A percentile compares a stretch with the other conserved stretches of the same genome.
Evolutionary conservation across 2,113 vertebrate species (phyloP).

Genomic region (Scopus umbretta): DNA sequence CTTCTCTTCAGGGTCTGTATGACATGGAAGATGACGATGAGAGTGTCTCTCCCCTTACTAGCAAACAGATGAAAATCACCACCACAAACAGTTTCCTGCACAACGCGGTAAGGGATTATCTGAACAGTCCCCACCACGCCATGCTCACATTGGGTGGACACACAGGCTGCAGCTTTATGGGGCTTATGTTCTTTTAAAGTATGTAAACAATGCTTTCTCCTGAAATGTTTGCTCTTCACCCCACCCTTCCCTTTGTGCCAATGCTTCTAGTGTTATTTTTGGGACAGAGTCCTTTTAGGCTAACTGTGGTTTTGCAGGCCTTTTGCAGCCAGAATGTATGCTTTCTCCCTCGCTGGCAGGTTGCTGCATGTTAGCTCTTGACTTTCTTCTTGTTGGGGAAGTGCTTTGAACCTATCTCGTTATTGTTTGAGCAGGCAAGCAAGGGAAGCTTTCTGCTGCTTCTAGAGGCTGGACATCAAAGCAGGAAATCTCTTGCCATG

Average conservation of each 20-base stretch:
- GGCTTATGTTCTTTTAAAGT: neutral
- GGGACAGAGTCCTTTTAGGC: neutral
- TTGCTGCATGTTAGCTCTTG: neutral
- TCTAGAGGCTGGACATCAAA: neutral
- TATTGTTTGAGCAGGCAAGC: neutral
- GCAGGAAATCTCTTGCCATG: neutral
- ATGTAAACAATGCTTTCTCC: neutral
- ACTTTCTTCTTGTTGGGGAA: neutral
- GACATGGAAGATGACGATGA: slow-evolving; percentile 77
- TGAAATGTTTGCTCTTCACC: neutral
- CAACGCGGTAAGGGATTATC: slow-evolving; percentile 73
- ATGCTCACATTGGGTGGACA: neutral
- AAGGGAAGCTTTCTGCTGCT: neutral
- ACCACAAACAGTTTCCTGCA: slow-evolving; percentile 77
- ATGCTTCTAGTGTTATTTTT: neutral
- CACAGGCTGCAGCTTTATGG: neutral
- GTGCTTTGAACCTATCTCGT: neutral
- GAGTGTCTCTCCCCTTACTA: slow-evolving; percentile 57
- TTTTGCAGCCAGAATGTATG: neutral
- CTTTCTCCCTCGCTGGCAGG: neutral
- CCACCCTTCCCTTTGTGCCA: neutral
- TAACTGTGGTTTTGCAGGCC: neutral
- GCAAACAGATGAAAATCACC: slow-evolving; percentile 88
- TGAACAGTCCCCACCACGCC: neutral
- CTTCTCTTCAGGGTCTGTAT: slow-evolving; percentile 62